A percentile compares a stretch with the other conserved stretches of the same genome.
Conservation (phyloP, 2,888 invertebrate species). For the Blastobasis lacticolella region DNA sequence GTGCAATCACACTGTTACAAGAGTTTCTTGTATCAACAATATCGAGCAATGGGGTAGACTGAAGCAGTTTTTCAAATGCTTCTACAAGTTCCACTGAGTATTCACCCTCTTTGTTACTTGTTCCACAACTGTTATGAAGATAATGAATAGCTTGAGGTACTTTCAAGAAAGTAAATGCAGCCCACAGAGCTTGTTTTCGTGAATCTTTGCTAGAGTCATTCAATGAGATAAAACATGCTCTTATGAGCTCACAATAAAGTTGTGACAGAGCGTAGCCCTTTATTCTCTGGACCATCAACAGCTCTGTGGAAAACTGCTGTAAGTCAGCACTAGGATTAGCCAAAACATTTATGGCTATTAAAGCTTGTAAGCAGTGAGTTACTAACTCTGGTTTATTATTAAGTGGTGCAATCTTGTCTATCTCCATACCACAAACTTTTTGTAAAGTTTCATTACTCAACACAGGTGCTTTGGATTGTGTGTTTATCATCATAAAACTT, state of each 20-base stretch:
- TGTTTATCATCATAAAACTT: conserved; percentile 73
- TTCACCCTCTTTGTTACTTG: conserved; percentile 75
- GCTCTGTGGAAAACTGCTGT: conserved; percentile 84
- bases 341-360: conserved; percentile 88
- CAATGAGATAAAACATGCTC: conserved; percentile 91
- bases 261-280: conserved; percentile 88
- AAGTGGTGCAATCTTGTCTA: conserved; percentile 74
- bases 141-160: conserved; percentile 87
- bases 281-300: conserved; percentile 87
- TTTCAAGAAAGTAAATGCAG: conserved; percentile 94
- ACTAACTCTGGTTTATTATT: conserved; percentile 77
- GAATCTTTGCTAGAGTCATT: conserved; percentile 87
- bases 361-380: conserved; percentile 83
- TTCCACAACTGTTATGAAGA: conserved; percentile 75
- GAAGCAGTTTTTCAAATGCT: conserved; percentile 88
- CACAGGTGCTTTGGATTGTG: conserved; percentile 68
- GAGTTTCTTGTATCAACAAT: conserved; percentile 91
- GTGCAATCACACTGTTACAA: conserved; percentile 89
- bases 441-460: conserved; percentile 76
- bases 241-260: conserved; percentile 90
- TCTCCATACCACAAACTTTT: conserved; percentile 76
- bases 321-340: conserved; percentile 90
- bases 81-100: conserved; percentile 84
- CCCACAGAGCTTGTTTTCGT: conserved; percentile 92
- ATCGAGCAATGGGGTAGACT: conserved; percentile 88